Conservation (phyloP, 92 coral and sea anemone genomes). For the Ricordea florida region DNA sequence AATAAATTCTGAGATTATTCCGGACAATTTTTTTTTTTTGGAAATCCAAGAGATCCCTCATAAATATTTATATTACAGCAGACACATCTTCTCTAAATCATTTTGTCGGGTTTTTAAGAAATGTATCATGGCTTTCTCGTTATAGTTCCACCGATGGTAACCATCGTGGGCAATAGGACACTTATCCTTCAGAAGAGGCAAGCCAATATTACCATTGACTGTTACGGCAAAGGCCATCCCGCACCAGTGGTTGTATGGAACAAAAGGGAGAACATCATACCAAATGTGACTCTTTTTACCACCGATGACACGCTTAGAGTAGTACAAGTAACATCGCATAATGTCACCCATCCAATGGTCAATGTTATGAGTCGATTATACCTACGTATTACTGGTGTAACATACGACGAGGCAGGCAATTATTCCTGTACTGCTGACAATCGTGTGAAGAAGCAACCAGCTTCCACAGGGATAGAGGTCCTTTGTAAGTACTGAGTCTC, state of each 20-base stretch:
- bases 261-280: background rate
- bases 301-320: background rate
- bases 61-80: too few species aligned
- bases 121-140: background rate
- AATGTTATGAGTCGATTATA: constrained; percentile 51
- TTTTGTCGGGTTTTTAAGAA: background rate
- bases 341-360: constrained; percentile 32
- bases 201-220: constrained; percentile 11
- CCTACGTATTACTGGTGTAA: constrained; percentile 52
- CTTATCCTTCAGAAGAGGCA: constrained; percentile 7
- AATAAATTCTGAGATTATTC: too few species aligned
- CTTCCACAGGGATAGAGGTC: constrained; percentile 27
- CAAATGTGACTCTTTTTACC: background rate
- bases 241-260: constrained; percentile 52
- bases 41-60: too few species aligned
- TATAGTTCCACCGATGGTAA: constrained; percentile 40
- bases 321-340: constrained; percentile 34
- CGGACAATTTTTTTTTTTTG: too few species aligned
- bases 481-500: constrained; percentile 64
- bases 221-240: constrained; percentile 73
- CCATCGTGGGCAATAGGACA: constrained; percentile 9
- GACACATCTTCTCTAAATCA: background rate
- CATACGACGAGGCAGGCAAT: constrained; percentile 66
- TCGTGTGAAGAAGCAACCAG: background rate
- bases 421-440: constrained; percentile 63